phyloP scores from a whole-genome alignment of 2,888 invertebrate genomes.

The Melinaea marsaeus region DNA sequence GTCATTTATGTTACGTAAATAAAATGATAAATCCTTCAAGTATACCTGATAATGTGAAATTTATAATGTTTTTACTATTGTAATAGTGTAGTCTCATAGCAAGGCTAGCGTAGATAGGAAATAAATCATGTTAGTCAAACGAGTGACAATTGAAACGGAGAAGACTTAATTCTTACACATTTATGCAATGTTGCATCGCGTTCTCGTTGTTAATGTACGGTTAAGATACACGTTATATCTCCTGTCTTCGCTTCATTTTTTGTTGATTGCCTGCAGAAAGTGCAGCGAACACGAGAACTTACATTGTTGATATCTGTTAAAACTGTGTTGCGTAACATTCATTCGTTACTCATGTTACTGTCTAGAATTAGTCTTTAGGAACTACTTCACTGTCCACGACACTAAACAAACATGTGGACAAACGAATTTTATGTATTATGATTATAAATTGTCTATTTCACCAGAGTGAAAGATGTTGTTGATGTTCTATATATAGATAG shows the following conservation, averaged over 20 bases:
- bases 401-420: constrained; percentile 55
- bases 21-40: constrained; percentile 13
- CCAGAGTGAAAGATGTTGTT: constrained; percentile 73
- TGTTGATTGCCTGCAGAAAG: constrained; percentile 5
- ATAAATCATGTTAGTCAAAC: constrained; percentile 66
- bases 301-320: constrained; percentile 47
- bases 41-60: constrained; percentile 44
- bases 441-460: constrained; percentile 65
- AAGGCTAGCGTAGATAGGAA: constrained; percentile 76
- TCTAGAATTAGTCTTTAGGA: constrained; percentile 43
- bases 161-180: constrained; percentile 75
- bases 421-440: constrained; percentile 59
- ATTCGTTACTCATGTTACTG: constrained; percentile 42
- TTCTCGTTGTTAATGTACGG: constrained; percentile 68
- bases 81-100: constrained; percentile 67
- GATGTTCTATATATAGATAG: constrained; percentile 72
- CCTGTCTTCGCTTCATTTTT: constrained; percentile 3
- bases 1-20: constrained; percentile 20
- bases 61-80: constrained; percentile 69
- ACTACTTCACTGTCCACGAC: constrained; percentile 53
- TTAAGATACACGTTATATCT: constrained; percentile 45
- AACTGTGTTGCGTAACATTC: constrained; percentile 43
- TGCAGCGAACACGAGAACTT: constrained; percentile 28
- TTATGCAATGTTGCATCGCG: constrained; percentile 73
- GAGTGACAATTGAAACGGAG: constrained; percentile 75